These are phyloP conservation scores for Holothuria scabra DNA, from an alignment of 53 echinoderm and acorn worm species.

Conservation along the genomic window DNA sequence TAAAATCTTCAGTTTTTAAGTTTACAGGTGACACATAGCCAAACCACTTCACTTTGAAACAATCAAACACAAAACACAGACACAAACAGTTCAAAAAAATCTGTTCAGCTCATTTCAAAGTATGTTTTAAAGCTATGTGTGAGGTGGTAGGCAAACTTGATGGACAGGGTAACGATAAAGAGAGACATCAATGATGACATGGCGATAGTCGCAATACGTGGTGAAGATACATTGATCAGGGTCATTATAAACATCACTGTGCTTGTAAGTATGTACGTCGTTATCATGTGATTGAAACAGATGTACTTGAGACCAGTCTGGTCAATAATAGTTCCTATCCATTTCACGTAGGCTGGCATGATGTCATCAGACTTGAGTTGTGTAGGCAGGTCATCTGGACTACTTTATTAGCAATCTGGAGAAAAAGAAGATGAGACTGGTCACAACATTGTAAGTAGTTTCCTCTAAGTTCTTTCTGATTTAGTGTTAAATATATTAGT, in stretches of 20 bases:
- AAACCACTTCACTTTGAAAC: too few relatives aligned
- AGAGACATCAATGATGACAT: constrained; percentile 88
- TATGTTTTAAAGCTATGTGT: constrained; percentile 90
- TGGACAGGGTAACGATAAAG: constrained; percentile 86
- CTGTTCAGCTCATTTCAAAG: constrained; percentile 68
- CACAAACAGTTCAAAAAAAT: neutral
- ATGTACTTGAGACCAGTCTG: constrained; percentile 85
- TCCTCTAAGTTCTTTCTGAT: too few relatives aligned
- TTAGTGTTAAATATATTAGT: too few relatives aligned
- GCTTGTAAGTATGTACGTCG: constrained; percentile 95
- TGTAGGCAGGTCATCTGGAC: neutral
- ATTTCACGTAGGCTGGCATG: constrained; percentile 86
- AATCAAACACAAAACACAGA: too few relatives aligned
- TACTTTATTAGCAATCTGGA: too few relatives aligned
- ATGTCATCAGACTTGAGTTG: constrained; percentile 13
- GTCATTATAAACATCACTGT: constrained; percentile 83
- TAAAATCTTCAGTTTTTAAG: too few relatives aligned
- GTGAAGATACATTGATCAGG: constrained; percentile 78
- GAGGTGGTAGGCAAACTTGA: constrained; percentile 93
- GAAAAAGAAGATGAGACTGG: too few relatives aligned
- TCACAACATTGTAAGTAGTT: too few relatives aligned
- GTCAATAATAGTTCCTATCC: constrained; percentile 94
- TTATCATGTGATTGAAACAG: constrained; percentile 97
- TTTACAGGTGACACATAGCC: neutral
- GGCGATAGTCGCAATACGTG: constrained; percentile 79